A percentile compares a stretch with the other conserved stretches of the same genome.
Evolutionary conservation across 2,888 invertebrate genomes (phyloP).

Genomic region (Xanthia togata): DNA sequence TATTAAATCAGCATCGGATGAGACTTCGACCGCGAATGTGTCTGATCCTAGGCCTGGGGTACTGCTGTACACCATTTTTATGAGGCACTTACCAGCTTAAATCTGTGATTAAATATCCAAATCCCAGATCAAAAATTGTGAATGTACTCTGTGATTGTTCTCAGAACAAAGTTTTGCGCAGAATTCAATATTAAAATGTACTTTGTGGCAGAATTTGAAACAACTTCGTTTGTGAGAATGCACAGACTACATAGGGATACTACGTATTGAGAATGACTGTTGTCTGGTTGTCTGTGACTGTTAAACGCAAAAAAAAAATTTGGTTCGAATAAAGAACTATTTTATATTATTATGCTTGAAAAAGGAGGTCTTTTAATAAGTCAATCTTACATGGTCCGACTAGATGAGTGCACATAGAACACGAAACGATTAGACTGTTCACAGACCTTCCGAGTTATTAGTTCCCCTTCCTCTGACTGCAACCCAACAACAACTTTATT

Average conservation of each 20-base stretch:
- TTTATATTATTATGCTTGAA: not conserved
- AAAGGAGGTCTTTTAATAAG: not conserved
- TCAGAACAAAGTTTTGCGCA: not conserved
- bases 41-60: not conserved
- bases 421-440: no score
- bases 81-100: not conserved
- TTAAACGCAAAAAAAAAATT: not conserved
- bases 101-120: not conserved
- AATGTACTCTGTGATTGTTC: no score
- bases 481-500: no score
- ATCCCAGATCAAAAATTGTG: not conserved
- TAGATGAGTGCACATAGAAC: not conserved
- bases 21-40: not conserved
- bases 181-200: no score
- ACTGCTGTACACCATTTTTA: constrained; percentile 24
- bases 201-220: not conserved
- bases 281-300: not conserved
- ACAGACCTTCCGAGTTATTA: no score
- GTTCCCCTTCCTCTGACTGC: no score
- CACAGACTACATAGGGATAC: no score
- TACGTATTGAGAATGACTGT: no score
- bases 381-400: not conserved
- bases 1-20: constrained; percentile 78
- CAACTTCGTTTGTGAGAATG: constrained; percentile 15
- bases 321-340: constrained; percentile 14